Evolutionary conservation across 2,113 vertebrate genomes (phyloP).

Genomic region (Notothenia rossii): DNA sequence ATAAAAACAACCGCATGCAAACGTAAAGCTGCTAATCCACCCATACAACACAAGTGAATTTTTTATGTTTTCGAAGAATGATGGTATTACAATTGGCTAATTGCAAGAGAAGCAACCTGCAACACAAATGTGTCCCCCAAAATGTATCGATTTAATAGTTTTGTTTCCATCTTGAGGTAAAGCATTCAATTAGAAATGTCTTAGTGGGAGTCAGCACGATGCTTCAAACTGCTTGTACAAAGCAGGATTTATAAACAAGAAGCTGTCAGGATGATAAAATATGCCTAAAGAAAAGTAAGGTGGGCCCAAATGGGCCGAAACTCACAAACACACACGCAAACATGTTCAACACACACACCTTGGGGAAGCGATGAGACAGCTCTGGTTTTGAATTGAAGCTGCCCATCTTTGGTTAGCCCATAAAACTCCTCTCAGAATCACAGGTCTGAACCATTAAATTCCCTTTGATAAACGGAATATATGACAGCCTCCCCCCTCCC

Average conservation of each 20-base stretch:
- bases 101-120: conserved; percentile 29
- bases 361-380: conserved; percentile 65
- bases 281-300: conserved; percentile 50
- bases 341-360: conserved; percentile 18
- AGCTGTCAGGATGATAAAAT: conserved; percentile 69
- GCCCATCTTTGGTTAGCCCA: conserved; percentile 67
- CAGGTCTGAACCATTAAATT: conserved; percentile 74
- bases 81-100: conserved; percentile 5
- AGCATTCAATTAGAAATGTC: conserved; percentile 61
- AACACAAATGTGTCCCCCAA: conserved; percentile 16
- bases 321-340: conserved; percentile 4
- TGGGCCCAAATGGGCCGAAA: conserved; percentile 40
- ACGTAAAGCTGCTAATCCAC: conserved; percentile 18
- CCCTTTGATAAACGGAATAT: conserved; percentile 73
- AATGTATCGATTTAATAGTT: conserved; percentile 20
- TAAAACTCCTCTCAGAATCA: conserved; percentile 77
- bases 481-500: conserved; percentile 52
- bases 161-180: conserved; percentile 3
- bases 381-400: conserved; percentile 66
- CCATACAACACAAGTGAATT: conserved; percentile 5
- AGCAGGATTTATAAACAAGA: conserved; percentile 75
- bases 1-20: conserved; percentile 1
- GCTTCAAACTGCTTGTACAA: conserved; percentile 56
- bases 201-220: conserved; percentile 28
- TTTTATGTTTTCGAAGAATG: not conserved